Conservation (phyloP, 1,140 invertebrate genomes). For the Brachionus angularis region DNA sequence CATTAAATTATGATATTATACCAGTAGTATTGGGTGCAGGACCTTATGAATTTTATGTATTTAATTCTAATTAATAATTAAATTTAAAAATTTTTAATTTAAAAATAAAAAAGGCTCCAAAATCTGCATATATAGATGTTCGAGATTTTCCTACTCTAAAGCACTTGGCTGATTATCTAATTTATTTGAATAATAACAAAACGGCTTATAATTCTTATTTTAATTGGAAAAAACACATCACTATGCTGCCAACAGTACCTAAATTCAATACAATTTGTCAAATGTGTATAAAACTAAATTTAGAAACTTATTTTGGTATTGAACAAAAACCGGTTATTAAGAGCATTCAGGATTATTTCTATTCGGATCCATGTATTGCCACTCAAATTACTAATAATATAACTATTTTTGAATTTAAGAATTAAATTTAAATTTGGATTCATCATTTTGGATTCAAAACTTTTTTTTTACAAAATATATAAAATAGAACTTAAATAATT, state of each 20-base stretch:
- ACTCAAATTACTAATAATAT: no score
- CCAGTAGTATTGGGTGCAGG: neutral
- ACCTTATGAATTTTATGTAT: neutral
- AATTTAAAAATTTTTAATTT: neutral
- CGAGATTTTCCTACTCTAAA: neutral
- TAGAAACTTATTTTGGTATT: no score
- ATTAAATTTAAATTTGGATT: no score
- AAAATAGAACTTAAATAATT: no score
- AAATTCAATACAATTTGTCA: neutral
- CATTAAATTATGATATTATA: constrained; percentile 18
- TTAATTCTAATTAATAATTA: neutral
- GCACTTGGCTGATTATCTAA: no score
- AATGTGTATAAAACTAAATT: neutral
- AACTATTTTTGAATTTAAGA: no score
- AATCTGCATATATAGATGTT: neutral
- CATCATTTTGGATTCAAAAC: no score
- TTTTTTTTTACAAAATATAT: no score
- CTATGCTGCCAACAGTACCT: neutral
- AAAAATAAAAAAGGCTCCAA: neutral
- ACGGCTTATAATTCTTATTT: neutral
- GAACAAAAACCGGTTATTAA: no score
- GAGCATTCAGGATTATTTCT: no score
- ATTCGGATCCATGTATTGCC: no score
- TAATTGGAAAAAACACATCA: neutral
- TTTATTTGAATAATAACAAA: neutral